Conservation (phyloP, 2,113 vertebrate species). For the Coracopsis vasa region DNA sequence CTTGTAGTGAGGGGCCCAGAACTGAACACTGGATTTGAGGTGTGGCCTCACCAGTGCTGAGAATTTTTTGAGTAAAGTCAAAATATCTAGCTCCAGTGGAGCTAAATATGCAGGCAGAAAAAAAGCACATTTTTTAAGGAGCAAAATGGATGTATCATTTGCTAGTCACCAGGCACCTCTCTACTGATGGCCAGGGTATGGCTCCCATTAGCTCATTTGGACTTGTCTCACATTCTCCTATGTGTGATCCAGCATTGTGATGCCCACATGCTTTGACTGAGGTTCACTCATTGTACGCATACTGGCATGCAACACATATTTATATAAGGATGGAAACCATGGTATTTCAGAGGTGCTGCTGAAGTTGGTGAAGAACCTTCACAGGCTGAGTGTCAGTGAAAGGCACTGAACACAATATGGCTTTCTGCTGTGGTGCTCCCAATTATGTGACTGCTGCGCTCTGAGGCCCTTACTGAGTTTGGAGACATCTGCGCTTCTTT, state of each 20-base stretch:
- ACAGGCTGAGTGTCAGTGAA: background rate
- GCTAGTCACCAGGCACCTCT: background rate
- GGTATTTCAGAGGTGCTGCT: background rate
- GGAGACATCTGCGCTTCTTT: background rate
- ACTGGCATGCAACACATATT: background rate
- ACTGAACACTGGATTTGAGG: no score
- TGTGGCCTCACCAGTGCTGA: no score
- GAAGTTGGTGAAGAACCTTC: background rate
- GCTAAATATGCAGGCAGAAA: background rate
- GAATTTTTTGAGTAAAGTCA: background rate
- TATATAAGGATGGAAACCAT: rapidly evolving
- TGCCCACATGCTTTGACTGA: background rate
- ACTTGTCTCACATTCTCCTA: rapidly evolving
- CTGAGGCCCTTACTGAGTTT: background rate
- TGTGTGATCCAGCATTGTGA: background rate
- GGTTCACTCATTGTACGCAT: background rate
- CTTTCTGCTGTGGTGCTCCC: background rate
- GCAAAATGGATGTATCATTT: background rate
- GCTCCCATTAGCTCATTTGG: background rate
- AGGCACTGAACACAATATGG: background rate
- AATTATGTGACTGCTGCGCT: background rate
- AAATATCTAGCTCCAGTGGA: background rate
- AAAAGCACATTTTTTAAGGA: background rate
- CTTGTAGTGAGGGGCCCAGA: no score
- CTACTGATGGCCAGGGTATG: background rate